Conservation (phyloP, 2,797 vertebrate species). For the Brachyrhaphis roseni region DNA sequence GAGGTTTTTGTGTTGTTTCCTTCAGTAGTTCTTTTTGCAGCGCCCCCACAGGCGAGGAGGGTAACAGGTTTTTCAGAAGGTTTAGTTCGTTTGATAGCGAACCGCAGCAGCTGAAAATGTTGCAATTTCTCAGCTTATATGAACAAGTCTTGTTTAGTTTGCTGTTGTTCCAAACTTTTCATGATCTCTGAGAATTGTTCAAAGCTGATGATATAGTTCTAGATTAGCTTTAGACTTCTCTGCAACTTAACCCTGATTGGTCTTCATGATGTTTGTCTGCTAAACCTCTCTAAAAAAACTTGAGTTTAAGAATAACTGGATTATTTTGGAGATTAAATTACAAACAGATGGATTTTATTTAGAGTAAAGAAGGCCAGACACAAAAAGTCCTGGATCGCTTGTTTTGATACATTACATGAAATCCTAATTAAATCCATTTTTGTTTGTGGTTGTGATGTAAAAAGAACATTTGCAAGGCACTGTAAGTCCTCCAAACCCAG, state of each 20-base stretch:
- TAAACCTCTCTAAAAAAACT: background rate
- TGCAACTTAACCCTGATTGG: background rate
- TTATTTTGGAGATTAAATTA: background rate
- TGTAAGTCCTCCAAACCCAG: conserved; percentile 14
- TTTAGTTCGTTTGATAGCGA: too few species aligned
- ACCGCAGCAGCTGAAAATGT: too few species aligned
- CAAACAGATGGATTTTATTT: background rate
- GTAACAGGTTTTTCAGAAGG: too few species aligned
- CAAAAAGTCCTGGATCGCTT: background rate
- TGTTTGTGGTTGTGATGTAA: background rate
- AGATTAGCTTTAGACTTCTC: background rate
- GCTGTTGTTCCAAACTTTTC: background rate
- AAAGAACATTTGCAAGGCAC: background rate
- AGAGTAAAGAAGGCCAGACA: background rate
- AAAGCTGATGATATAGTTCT: background rate
- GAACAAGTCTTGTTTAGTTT: background rate
- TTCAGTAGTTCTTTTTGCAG: too few species aligned
- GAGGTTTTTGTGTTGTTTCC: too few species aligned
- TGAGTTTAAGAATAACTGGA: background rate
- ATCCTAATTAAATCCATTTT: background rate
- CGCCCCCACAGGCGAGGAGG: too few species aligned
- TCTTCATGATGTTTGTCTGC: background rate
- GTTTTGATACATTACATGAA: background rate
- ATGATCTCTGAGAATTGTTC: background rate
- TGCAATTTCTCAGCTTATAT: background rate